phyloP scores from a whole-genome alignment of 92 coral and sea anemone genomes.

The Epizoanthus stellaris region DNA sequence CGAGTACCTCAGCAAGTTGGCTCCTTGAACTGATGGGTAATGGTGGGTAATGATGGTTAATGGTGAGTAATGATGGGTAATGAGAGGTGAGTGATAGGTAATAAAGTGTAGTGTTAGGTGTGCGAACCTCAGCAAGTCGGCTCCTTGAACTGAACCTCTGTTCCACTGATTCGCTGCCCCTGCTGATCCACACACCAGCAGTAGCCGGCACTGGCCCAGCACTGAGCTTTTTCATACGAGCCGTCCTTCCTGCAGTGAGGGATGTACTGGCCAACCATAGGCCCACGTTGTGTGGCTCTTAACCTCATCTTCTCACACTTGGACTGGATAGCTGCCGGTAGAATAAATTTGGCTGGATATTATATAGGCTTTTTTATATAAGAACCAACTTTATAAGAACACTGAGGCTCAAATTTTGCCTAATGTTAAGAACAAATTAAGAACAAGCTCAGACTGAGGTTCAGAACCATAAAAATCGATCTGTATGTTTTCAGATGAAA shows the following conservation, averaged over 20 bases:
- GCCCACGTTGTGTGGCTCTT: conserved; percentile 48
- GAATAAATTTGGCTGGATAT: neutral
- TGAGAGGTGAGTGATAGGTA: neutral
- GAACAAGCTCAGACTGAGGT: too few species aligned
- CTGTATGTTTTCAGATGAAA: too few species aligned
- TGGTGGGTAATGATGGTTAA: too few species aligned
- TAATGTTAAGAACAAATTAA: too few species aligned
- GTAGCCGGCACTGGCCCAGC: conserved; percentile 77
- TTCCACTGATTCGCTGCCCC: conserved; percentile 52
- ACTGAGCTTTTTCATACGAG: conserved; percentile 61
- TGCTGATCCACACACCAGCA: conserved; percentile 75
- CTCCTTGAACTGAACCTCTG: conserved; percentile 61
- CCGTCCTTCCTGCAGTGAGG: conserved; percentile 69
- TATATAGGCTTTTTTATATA: too few species aligned
- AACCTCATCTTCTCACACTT: conserved; percentile 63
- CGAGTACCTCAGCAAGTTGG: too few species aligned
- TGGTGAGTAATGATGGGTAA: too few species aligned
- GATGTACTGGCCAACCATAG: conserved; percentile 54
- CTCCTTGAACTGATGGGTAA: too few species aligned
- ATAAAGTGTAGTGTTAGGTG: neutral
- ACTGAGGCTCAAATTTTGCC: too few species aligned
- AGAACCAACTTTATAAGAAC: too few species aligned
- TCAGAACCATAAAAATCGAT: too few species aligned
- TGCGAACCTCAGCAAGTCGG: conserved; percentile 53
- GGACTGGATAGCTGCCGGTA: conserved; percentile 34